Evolutionary conservation across 2,113 vertebrate genomes (phyloP), one percentile per base, ranked within the genome.

Genomic region (Oreochromis aureus): DNA sequence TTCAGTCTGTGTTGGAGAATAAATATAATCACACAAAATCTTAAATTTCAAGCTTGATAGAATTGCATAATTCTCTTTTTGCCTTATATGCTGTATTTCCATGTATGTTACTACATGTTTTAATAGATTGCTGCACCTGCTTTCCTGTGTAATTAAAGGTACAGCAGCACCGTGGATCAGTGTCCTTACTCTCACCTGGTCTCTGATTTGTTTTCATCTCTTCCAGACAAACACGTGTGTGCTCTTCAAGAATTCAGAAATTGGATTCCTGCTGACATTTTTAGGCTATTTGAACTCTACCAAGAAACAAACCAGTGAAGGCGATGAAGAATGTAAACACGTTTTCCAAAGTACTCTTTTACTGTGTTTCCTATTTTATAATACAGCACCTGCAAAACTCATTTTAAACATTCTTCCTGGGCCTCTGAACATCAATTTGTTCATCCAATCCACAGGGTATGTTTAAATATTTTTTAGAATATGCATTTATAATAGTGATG

Each of bases 401-500:
- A 51, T n/a, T 78, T 78, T 19, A 78, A 78, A 13, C 27, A 51
- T 53, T 78, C 27, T 13, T 51, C 16, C 48, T 78, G 46, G 73
- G 73, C 46, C 73, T 78, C 32, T 51, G 46, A 78, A 78, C 71
- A 32, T 78, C 73, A 78, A 32, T 78, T 78, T 13, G 10, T 78
- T 78, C 16, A 51, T 78, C 16, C 46, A 78, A 53, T 78, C 73
- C 73, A 78, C 73, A 78, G 46, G 46, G 27, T 78, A 51, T 13
- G 73, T 78, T 78, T 78, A 34, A 78, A 78, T 32, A 32, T 78
- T 53, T 76, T 76, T 78, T 78, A 32, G 48, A 78, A 53, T 4
- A 78, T 78, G 73, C 73, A 53, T 78, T 53, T 53, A 78, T 51
- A 51, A 51, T 34, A 78, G 73, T 53, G 73, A 53, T 78, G 73